Base-by-base conservation (phyloP, 2,797 vertebrate genomes). In the Perodicticus potto region DNA sequence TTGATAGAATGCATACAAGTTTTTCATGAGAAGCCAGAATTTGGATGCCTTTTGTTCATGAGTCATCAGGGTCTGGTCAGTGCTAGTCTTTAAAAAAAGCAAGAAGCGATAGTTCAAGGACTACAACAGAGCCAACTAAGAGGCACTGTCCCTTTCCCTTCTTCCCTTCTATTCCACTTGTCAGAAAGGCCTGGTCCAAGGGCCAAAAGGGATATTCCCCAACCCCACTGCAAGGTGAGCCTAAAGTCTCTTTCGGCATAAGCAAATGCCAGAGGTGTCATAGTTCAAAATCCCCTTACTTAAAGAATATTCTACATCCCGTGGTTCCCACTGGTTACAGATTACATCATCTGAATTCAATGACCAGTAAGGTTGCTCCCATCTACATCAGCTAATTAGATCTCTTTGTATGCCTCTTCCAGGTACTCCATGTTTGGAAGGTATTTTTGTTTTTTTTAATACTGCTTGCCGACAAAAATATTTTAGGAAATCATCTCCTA, bases 401-500 rank as follows among this genome's bases (percentile, higher is more conserved):
- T 73, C 22, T 78, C 37, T 67, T 69, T 49, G 23, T 67, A 14
- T 69, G n/a, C 27, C 76, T 84, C 65, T 69, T 53, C 59, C 32
- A 27, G 23, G 22, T 13, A 3, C 59, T 59, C 14, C 65, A 34
- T 13, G 19, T 3, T 92, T 88, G 23, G n/a, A 37, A 9, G 32
- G 32, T 74, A 11, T 43, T 74, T 29, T 23, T 2, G 69, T 20
- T 37, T 63, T 86, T 88, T 73, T 92, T 95, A 69, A 86, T 4
- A 53, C 20, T 43, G n/a, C 43, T 96, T 91, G 59, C 29, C 78
- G 29, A 57, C 34, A 37, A 10, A 70, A 87, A 81, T 40, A 86
- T 82, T 88, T 96, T 87, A 89, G 90, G 55, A 92, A 91, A 92
- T 49, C 11, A 49, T 57, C 10, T 12, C 19, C 34, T 81, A 20